phyloP scores from a whole-genome alignment of 2,113 vertebrate genomes.

The Scophthalmus maximus region DNA sequence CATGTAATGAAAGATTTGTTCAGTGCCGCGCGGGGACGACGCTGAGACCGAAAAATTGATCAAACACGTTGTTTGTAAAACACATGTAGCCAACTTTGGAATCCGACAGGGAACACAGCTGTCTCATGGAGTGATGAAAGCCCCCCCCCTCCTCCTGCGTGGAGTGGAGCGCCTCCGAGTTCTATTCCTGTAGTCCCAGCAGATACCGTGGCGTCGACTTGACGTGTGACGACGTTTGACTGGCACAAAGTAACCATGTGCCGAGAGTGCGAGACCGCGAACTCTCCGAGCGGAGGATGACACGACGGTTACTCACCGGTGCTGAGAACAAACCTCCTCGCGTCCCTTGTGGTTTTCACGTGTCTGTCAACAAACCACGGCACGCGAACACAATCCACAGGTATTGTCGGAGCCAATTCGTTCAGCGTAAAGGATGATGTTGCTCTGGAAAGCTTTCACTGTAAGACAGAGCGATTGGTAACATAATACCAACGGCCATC shows the following conservation, averaged over 20 bases:
- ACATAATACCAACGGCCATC: background rate
- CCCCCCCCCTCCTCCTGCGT: constrained; percentile 9
- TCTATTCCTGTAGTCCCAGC: constrained; percentile 72
- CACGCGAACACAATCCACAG: background rate
- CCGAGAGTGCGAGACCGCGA: constrained; percentile 50
- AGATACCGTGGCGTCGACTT: constrained; percentile 61
- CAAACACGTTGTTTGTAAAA: constrained; percentile 37
- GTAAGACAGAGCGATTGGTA: background rate
- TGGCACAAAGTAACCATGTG: constrained; percentile 63
- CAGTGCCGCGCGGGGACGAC: constrained; percentile 31
- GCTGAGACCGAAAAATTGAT: background rate
- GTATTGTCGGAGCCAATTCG: background rate
- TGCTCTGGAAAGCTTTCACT: no score
- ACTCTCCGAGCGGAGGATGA: constrained; percentile 53
- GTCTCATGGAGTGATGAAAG: constrained; percentile 52
- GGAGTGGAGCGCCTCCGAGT: no score
- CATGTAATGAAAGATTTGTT: background rate
- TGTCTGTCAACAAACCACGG: background rate
- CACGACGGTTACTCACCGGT: constrained; percentile 57
- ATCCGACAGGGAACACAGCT: constrained; percentile 49
- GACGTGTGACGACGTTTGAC: constrained; percentile 71
- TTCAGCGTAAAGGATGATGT: no score
- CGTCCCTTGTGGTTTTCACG: constrained; percentile 41
- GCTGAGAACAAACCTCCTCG: constrained; percentile 49
- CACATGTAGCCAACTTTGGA: constrained; percentile 10